Evolutionary conservation across 1,140 invertebrate genomes (phyloP).

Genomic region (Megathymus violae): DNA sequence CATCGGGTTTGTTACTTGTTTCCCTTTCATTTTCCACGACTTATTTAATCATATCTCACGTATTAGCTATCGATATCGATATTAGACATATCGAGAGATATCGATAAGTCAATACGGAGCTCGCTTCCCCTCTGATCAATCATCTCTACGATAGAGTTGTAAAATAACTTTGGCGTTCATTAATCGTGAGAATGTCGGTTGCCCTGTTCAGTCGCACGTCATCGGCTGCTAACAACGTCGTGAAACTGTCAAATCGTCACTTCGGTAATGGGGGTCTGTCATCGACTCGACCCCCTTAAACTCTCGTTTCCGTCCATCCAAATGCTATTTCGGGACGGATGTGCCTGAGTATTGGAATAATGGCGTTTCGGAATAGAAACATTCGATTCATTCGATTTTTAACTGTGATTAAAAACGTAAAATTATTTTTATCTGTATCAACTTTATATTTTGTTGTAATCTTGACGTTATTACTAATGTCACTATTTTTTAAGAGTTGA

Average conservation of each 20-base stretch:
- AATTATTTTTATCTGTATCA: too few relatives aligned
- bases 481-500: too few relatives aligned
- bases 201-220: constrained; percentile 53
- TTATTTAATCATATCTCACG: too few relatives aligned
- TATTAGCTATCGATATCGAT: too few relatives aligned
- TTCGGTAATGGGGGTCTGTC: constrained; percentile 75
- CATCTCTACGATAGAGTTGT: constrained; percentile 27
- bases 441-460: too few relatives aligned
- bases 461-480: too few relatives aligned
- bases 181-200: constrained; percentile 60
- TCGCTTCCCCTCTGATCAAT: constrained; percentile 16
- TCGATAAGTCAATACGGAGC: constrained; percentile 2
- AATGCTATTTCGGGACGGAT: constrained; percentile 70
- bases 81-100: background rate
- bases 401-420: constrained; percentile 20
- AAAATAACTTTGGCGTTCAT: constrained; percentile 33
- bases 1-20: too few relatives aligned
- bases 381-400: constrained; percentile 35
- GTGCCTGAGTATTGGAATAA: constrained; percentile 54
- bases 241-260: constrained; percentile 75
- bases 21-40: too few relatives aligned
- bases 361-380: constrained; percentile 33
- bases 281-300: constrained; percentile 73
- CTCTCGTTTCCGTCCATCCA: constrained; percentile 69
- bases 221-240: constrained; percentile 52